Conservation (phyloP, 2,113 vertebrate genomes). For the Nesoenas mayeri region DNA sequence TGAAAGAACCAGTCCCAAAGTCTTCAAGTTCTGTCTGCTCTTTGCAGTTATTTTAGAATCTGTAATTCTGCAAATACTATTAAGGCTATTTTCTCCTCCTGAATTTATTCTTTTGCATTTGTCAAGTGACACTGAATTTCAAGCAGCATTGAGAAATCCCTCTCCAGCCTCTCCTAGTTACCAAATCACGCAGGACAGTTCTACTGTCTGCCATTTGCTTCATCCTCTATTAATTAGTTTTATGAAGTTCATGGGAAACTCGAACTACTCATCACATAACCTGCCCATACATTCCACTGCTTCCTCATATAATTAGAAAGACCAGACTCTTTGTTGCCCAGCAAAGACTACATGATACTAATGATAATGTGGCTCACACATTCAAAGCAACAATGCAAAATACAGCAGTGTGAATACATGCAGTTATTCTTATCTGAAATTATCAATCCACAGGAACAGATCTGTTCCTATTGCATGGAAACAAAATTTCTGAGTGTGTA, state of each 20-base stretch:
- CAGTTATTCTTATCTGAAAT: background rate
- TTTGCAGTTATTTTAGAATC: background rate
- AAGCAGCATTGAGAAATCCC: background rate
- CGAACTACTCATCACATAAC: background rate
- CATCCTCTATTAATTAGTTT: background rate
- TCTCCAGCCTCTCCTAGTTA: background rate
- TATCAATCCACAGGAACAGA: background rate
- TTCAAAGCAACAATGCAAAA: background rate
- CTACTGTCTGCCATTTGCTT: background rate
- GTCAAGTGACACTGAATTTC: background rate
- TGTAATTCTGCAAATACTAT: background rate
- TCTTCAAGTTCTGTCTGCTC: background rate
- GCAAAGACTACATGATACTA: rapidly evolving
- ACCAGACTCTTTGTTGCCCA: background rate
- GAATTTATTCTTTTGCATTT: background rate
- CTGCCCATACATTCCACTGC: rapidly evolving
- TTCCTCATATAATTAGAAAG: background rate
- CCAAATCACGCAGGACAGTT: background rate
- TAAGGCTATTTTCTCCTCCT: background rate
- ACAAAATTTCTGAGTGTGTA: background rate
- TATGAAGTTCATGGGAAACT: background rate
- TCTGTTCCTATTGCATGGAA: background rate
- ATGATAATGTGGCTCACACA: rapidly evolving
- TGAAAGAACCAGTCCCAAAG: background rate
- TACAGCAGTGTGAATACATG: background rate